Percentiles rank a stretch among this genome's conserved stretches.
These are phyloP conservation scores for Agrotis clavis DNA, from an alignment of 2,888 invertebrate genomes.

Conservation along the genomic window DNA sequence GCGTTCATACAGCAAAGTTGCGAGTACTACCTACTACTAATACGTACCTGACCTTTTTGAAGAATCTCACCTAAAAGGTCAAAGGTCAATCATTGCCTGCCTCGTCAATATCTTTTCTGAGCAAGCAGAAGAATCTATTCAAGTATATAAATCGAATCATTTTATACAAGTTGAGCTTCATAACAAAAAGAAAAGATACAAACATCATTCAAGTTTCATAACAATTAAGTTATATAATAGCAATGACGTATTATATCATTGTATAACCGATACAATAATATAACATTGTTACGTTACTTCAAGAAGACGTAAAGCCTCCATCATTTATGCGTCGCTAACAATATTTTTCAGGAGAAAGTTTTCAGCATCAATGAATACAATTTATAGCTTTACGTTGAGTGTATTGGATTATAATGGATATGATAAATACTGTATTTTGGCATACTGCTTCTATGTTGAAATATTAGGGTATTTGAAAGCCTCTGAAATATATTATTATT, in stretches of 20 bases:
- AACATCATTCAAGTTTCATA: not conserved
- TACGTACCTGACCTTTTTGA: too few species aligned
- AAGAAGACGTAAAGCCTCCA: slow-evolving; percentile 5
- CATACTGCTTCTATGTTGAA: not conserved
- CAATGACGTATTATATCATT: too few species aligned
- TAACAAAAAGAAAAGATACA: not conserved
- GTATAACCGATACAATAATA: slow-evolving; percentile 9
- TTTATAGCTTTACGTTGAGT: slow-evolving; percentile 8
- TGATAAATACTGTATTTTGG: slow-evolving; percentile 17
- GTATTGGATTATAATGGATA: slow-evolving; percentile 22
- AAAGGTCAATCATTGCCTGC: too few species aligned
- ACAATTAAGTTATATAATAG: not conserved
- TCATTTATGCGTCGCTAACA: slow-evolving; percentile 29
- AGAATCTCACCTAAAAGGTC: too few species aligned
- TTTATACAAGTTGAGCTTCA: not conserved
- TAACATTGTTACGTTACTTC: slow-evolving; percentile 11
- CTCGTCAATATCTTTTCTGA: too few species aligned
- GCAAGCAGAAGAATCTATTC: not conserved
- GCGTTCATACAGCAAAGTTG: too few species aligned
- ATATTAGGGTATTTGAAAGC: not conserved
- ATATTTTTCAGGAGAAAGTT: slow-evolving; percentile 35
- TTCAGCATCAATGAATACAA: slow-evolving; percentile 18
- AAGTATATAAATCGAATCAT: not conserved
- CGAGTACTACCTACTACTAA: too few species aligned
- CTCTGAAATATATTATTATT: slow-evolving; percentile 1